Evolutionary conservation across 2,113 vertebrate species (phyloP), one percentile per base, ranked within the genome.

Genomic region (Lycaon pictus): DNA sequence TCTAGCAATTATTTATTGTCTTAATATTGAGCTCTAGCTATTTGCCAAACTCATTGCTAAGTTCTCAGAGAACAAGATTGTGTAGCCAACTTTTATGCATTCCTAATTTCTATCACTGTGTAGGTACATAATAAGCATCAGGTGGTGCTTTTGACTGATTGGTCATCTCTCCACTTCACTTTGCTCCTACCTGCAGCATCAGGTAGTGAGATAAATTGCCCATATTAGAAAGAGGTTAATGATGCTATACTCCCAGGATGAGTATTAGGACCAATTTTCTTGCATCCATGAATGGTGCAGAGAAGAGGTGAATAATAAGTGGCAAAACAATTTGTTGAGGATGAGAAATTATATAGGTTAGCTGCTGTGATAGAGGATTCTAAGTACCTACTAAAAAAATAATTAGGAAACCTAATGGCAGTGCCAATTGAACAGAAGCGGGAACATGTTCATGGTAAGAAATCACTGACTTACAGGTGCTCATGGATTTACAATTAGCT

Each of bases 181-280:
- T 94, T 92, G 22, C 43, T 84, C 35, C 12, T 37, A 51, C 62
- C 86, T 58, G 65, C 16, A 71, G 48, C 35, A 17, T 94, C 58
- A 72, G 37, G 22, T 51, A 56, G n/a, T 58, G 35, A 93, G 53
- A 16, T 35, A 58, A 65, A 58, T 35, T 19, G 80, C n/a, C 96
- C 48, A 19, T 43, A 22, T 77, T 35, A 65, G 7, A 85, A 88
- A 58, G 35, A 94, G 67, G 63, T 63, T 89, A 88, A 69, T 92
- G 37, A 43, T 84, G 37, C 5, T 60, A 15, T 27, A 65, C 71
- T 80, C 85, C 92, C 48, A 82, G 35, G 16, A 89, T 43, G 16
- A 62, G n/a, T 53, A 85, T 43, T 25, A 88, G 92, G 77, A 60
- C 60, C 81, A 89, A 48, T 95, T 82, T 97, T 92, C 82, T 32